phyloP scores from a whole-genome alignment of 2,113 vertebrate genomes.

The Oceanites oceanicus region DNA sequence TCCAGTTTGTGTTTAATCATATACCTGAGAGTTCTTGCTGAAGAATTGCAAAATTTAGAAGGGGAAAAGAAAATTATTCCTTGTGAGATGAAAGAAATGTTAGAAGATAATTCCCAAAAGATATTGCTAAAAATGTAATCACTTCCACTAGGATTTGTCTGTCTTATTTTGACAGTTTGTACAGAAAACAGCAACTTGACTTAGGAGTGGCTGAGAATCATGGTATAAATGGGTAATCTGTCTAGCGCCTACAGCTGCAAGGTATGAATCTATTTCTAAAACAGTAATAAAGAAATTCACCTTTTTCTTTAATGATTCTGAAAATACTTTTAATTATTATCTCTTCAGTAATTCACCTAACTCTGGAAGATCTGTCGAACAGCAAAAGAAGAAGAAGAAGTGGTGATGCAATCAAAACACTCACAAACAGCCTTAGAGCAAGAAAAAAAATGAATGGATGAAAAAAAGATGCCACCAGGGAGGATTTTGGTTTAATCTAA shows the following conservation, averaged over 20 bases:
- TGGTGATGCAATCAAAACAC: neutral
- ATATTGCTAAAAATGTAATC: neutral
- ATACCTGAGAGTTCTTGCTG: neutral
- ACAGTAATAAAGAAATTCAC: neutral
- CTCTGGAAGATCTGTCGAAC: slow-evolving; percentile 8
- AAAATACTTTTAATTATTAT: slow-evolving; percentile 5
- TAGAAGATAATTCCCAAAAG: neutral
- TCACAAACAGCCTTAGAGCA: slow-evolving; percentile 33
- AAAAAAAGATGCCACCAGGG: slow-evolving; percentile 2
- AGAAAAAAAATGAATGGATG: slow-evolving; percentile 14
- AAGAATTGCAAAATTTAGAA: neutral
- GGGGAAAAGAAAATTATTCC: no score
- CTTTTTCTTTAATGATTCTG: slow-evolving; percentile 14
- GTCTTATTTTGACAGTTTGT: neutral
- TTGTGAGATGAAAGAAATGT: neutral
- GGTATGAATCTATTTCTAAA: neutral
- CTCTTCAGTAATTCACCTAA: neutral
- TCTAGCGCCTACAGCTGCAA: neutral
- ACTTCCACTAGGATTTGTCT: neutral
- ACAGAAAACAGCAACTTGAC: neutral
- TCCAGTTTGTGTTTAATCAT: neutral
- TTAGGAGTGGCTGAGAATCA: neutral
- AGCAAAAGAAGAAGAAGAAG: neutral
- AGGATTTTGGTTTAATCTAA: neutral
- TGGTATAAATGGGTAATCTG: neutral